A percentile compares a stretch with the other conserved stretches of the same genome.
Conservation (phyloP, 2,888 invertebrate species). For the Metopia argyrocephala region DNA sequence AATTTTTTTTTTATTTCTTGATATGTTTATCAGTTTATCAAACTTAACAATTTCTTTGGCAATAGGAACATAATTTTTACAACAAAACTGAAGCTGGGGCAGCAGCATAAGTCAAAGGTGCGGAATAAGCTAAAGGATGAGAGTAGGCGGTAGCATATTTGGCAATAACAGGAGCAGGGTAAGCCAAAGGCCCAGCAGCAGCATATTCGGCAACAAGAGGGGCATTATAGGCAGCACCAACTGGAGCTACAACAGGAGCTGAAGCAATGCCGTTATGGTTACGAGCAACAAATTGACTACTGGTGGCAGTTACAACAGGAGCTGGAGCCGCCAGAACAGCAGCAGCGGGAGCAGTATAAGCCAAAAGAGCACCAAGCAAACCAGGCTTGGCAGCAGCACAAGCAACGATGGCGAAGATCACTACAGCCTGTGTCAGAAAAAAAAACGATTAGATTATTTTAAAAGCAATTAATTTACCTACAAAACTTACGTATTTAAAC, state of each 20-base stretch:
- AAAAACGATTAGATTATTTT: neutral
- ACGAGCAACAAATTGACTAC: conserved; percentile 71
- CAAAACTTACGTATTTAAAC: conserved; percentile 42
- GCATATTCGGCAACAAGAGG: too few relatives aligned
- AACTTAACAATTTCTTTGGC: too few relatives aligned
- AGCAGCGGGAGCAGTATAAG: conserved; percentile 57
- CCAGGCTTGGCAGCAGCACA: conserved; percentile 62
- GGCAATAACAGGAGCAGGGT: conserved; percentile 21
- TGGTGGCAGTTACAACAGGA: conserved; percentile 68
- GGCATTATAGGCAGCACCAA: too few relatives aligned
- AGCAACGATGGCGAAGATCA: conserved; percentile 60
- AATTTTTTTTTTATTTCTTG: neutral
- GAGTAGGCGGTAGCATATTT: conserved; percentile 34
- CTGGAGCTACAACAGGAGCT: conserved; percentile 67
- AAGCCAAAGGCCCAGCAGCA: conserved; percentile 37
- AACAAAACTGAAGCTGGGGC: conserved; percentile 17
- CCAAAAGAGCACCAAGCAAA: conserved; percentile 54
- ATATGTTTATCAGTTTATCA: too few relatives aligned
- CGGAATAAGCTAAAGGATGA: conserved; percentile 45
- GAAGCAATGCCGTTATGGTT: conserved; percentile 68
- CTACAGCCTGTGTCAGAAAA: conserved; percentile 42
- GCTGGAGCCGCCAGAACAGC: conserved; percentile 61
- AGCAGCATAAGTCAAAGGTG: conserved; percentile 5
- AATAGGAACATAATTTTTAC: conserved; percentile 27
- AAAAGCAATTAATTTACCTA: neutral